Percentiles rank a stretch among this genome's conserved stretches.
phyloP scores from a whole-genome alignment of 2,888 invertebrate genomes.

The Ganaspis brasiliensis region DNA sequence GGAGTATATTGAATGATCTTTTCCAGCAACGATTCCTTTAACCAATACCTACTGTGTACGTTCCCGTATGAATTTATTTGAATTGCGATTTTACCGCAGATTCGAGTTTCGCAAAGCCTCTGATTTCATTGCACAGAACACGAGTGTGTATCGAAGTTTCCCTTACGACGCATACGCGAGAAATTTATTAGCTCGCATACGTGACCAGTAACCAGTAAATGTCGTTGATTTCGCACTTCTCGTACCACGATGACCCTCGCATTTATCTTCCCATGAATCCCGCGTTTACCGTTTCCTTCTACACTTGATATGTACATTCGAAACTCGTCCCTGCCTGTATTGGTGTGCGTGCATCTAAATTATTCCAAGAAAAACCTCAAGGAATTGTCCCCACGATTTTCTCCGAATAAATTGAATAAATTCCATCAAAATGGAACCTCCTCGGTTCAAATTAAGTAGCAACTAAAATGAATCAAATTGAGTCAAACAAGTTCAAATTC shows the following conservation, averaged over 20 bases:
- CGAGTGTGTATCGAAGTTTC: constrained; percentile 46
- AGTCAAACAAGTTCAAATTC: too few relatives aligned
- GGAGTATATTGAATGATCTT: constrained; percentile 19
- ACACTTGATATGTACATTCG: constrained; percentile 37
- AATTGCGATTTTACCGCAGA: constrained; percentile 39
- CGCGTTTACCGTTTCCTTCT: constrained; percentile 52
- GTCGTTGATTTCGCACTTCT: constrained; percentile 59
- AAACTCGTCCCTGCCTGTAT: constrained; percentile 2
- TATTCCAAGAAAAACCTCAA: background rate
- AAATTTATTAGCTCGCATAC: constrained; percentile 57
- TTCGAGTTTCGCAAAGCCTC: constrained; percentile 41
- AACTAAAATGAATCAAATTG: too few relatives aligned
- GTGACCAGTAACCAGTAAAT: constrained; percentile 59
- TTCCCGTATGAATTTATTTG: constrained; percentile 34
- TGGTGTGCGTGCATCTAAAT: background rate
- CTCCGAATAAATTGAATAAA: too few relatives aligned
- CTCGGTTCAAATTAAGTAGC: too few relatives aligned
- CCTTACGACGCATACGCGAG: constrained; percentile 53
- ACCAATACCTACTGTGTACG: background rate
- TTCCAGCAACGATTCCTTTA: constrained; percentile 35
- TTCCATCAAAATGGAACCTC: too few relatives aligned
- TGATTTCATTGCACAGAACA: constrained; percentile 43
- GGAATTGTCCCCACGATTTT: too few relatives aligned
- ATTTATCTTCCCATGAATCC: constrained; percentile 47
- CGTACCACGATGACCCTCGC: constrained; percentile 46